These are phyloP conservation scores for Drosophila ogumai DNA, from an alignment of 1,140 invertebrate genomes.

Conservation along the genomic window DNA sequence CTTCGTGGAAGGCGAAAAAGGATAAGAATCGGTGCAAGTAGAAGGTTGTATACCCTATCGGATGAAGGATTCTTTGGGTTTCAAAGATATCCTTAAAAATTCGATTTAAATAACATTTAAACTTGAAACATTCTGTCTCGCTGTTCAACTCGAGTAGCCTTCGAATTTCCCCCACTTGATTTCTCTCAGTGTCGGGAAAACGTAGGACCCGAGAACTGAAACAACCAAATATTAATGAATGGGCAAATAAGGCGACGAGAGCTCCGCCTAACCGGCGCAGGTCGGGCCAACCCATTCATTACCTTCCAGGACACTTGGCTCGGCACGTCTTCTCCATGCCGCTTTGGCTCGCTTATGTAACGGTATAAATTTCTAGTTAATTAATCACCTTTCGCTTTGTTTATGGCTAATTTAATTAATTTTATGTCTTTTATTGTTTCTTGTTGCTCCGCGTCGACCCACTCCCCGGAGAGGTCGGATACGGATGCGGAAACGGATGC, in stretches of 20 bases:
- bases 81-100: too few species aligned
- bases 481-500: conserved; percentile 12
- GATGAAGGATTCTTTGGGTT: not conserved
- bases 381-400: conserved; percentile 76
- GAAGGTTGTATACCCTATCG: not conserved
- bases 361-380: conserved; percentile 75
- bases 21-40: not conserved
- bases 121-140: too few species aligned
- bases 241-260: conserved; percentile 54
- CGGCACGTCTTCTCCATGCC: conserved; percentile 45
- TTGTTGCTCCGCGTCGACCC: conserved; percentile 19
- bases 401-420: conserved; percentile 78
- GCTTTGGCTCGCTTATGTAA: conserved; percentile 42
- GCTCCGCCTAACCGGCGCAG: conserved; percentile 15
- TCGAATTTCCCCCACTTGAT: not conserved
- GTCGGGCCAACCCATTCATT: conserved; percentile 9
- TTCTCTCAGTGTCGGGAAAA: not conserved
- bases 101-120: too few species aligned
- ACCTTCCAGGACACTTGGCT: conserved; percentile 12
- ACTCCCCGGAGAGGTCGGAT: not conserved
- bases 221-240: conserved; percentile 70
- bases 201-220: conserved; percentile 2
- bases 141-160: not conserved
- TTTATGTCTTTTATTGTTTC: conserved; percentile 68
- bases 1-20: conserved; percentile 35